Base-by-base conservation (phyloP, 2,888 invertebrate species). In the Myopa tessellatipennis region DNA sequence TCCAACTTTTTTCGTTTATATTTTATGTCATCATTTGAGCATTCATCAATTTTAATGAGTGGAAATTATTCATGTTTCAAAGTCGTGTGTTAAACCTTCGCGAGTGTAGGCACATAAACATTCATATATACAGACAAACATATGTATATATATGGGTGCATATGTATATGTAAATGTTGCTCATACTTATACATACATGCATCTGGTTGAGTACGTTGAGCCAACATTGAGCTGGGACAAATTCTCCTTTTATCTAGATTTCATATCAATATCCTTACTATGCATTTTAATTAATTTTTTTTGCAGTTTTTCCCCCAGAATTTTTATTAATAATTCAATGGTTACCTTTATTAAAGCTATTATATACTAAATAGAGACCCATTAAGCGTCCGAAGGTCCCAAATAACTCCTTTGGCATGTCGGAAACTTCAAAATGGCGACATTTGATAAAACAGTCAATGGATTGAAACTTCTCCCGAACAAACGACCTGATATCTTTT, bases 21-120 rank as follows among this genome's bases (percentile, higher is more conserved):
- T 65, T 65, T 65, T 38, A 36, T 4, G 65, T 36, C 61, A 61
- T 4, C 65, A 4, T 65, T 65, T 38, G 12, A 61, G 65, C 8
- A 65, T 65, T 16, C 65, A 65, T 65, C 65, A 65, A 65, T 65
- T 65, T 65, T 65, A 65, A 65, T 65, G 65, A 65, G 38, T 34
- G 36, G 65, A 65, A 8, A 36, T 65, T 14, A 65, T 36, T 55
- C 55, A 55, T n/a, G n/a, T 55, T 55, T n/a, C 55, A 55, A 10
- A 45, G 10, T 6, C 10, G 55, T 55, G 16, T 55, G 3, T 2
- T 5, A 55, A n/a, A 55, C 55, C n/a, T 4, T 45, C 45, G 26
- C 58, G 58, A 58, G 18, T 58, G 16, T 18, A 26, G 18, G 26
- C n/a, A n/a, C 10, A n/a, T 12, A n/a, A 61, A n/a, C n/a, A 12